phyloP scores from a whole-genome alignment of 2,113 vertebrate species.

The Hymenochirus boettgeri region DNA sequence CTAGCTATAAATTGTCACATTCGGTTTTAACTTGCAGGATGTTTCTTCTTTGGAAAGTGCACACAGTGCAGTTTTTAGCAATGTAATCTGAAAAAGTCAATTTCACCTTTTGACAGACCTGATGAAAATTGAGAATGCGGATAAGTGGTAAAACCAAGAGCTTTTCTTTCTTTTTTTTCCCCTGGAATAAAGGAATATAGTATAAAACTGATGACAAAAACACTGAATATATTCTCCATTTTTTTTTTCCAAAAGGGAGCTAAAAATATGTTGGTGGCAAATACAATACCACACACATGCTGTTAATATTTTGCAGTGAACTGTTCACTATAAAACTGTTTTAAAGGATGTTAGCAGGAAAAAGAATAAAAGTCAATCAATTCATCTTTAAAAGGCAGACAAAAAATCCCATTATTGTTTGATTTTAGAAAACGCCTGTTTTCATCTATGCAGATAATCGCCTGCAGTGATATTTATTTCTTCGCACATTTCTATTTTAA shows the following conservation, averaged over 20 bases:
- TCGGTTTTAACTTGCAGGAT: slow-evolving; percentile 48
- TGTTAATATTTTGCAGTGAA: slow-evolving; percentile 55
- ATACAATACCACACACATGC: slow-evolving; percentile 10
- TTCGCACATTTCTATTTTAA: no score
- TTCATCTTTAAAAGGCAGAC: no score
- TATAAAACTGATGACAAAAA: slow-evolving; percentile 22
- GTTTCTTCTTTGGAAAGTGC: slow-evolving; percentile 49
- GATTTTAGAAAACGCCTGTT: no score
- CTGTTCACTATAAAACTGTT: no score
- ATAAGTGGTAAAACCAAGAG: slow-evolving; percentile 4
- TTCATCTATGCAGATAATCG: no score
- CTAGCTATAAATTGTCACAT: slow-evolving; percentile 48
- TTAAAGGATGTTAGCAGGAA: no score
- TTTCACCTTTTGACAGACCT: slow-evolving; percentile 57
- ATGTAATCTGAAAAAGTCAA: slow-evolving; percentile 55
- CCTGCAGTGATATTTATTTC: no score
- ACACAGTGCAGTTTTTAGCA: slow-evolving; percentile 53
- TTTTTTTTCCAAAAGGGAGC: slow-evolving; percentile 31
- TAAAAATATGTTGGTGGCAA: slow-evolving; percentile 11
- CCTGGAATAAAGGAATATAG: slow-evolving; percentile 19
- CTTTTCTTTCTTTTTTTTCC: slow-evolving; percentile 35
- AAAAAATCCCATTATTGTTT: no score
- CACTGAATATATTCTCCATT: background rate
- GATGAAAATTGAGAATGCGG: slow-evolving; percentile 46
- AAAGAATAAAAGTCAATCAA: no score